phyloP scores from a whole-genome alignment of 2,797 vertebrate genomes.

The Halcyon badia region DNA sequence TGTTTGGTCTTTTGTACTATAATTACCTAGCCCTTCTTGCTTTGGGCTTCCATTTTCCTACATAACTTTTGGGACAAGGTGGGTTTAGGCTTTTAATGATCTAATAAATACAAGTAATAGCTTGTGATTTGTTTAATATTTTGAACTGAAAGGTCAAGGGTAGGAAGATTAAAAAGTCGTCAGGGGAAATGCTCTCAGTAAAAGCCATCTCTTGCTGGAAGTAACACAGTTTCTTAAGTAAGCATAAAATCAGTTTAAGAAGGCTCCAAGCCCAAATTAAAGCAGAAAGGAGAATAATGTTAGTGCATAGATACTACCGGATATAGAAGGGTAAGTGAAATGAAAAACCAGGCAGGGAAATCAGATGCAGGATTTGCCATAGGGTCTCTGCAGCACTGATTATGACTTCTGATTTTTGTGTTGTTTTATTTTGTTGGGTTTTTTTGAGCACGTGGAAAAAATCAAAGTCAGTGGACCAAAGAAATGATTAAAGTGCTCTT shows the following conservation, averaged over 20 bases:
- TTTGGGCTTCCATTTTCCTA: conserved; percentile 22
- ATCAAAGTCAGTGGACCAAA: background rate
- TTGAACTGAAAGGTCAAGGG: conserved; percentile 69
- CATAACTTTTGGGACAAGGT: conserved; percentile 8
- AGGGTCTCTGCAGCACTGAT: background rate
- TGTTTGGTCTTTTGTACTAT: conserved; percentile 10
- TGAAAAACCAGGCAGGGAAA: conserved; percentile 14
- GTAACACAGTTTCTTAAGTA: conserved; percentile 44
- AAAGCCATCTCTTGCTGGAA: conserved; percentile 62
- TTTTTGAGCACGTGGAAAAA: background rate
- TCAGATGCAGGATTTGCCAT: background rate
- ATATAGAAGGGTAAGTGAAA: conserved; percentile 16
- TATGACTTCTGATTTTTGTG: background rate
- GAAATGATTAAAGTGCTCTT: background rate
- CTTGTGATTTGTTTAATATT: conserved; percentile 74
- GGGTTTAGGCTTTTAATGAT: conserved; percentile 41
- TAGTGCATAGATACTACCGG: background rate
- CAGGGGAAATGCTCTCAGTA: conserved; percentile 19
- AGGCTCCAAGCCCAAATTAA: conserved; percentile 38
- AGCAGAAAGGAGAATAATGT: conserved; percentile 34
- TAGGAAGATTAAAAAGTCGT: conserved; percentile 57
- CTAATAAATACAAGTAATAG: conserved; percentile 67
- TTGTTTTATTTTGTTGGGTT: background rate
- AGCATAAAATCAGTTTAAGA: conserved; percentile 69
- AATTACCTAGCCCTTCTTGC: conserved; percentile 23